phyloP scores from a whole-genome alignment of 2,797 vertebrate species.

The Triplophysa yarkandensis region DNA sequence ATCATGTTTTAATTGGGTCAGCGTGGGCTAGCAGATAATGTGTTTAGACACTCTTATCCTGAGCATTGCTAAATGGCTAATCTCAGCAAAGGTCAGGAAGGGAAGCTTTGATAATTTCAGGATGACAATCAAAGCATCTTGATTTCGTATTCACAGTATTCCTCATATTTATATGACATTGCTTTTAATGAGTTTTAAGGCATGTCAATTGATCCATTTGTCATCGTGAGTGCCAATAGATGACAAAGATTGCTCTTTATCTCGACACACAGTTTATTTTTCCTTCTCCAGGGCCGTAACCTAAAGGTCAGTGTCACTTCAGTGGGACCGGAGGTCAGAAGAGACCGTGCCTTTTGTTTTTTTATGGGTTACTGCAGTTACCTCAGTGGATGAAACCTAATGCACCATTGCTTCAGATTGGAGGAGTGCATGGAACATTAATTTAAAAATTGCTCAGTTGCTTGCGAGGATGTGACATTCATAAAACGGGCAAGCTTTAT shows the following conservation, averaged over 20 bases:
- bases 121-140: conserved; percentile 17
- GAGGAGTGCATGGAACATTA: conserved; percentile 51
- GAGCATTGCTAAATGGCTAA: conserved; percentile 53
- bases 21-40: conserved; percentile 51
- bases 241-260: conserved; percentile 39
- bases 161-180: conserved; percentile 21
- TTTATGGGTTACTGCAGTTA: conserved; percentile 29
- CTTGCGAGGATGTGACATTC: conserved; percentile 9
- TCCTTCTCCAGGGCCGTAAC: conserved; percentile 41
- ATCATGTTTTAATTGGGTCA: conserved; percentile 58
- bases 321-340: conserved; percentile 38
- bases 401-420: conserved; percentile 53
- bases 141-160: conserved; percentile 7
- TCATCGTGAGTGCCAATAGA: conserved; percentile 45
- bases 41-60: conserved; percentile 57
- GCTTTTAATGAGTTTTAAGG: conserved; percentile 46
- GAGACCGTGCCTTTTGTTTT: conserved; percentile 2
- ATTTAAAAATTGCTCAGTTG: conserved; percentile 33
- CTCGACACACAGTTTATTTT: conserved; percentile 39
- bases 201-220: conserved; percentile 29
- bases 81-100: conserved; percentile 63
- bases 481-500: not conserved
- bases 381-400: conserved; percentile 48
- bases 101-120: conserved; percentile 34
- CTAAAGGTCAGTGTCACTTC: conserved; percentile 58